phyloP scores from a whole-genome alignment of 2,113 vertebrate genomes.

The Varanus salvator region DNA sequence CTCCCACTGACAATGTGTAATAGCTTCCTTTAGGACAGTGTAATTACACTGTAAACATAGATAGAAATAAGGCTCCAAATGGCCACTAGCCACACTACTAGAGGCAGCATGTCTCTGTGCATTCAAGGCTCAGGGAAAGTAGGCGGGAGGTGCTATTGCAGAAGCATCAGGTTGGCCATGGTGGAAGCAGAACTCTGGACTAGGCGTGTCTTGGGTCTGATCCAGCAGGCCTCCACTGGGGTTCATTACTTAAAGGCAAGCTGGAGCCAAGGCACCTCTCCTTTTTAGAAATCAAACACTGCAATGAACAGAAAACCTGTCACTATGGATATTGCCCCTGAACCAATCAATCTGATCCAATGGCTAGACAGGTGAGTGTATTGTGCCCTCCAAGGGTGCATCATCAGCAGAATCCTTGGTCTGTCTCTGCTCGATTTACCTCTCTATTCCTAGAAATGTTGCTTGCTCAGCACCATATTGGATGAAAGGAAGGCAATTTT shows the following conservation, averaged over 20 bases:
- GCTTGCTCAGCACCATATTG: background rate
- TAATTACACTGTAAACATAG: background rate
- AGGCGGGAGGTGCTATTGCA: background rate
- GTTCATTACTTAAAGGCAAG: background rate
- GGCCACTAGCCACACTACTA: background rate
- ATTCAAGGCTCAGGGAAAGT: too few relatives aligned
- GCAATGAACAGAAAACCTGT: background rate
- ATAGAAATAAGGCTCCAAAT: background rate
- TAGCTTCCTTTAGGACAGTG: too few relatives aligned
- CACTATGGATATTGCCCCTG: background rate
- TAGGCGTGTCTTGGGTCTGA: background rate
- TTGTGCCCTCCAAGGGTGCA: background rate
- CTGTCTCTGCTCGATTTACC: background rate
- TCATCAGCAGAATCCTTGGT: background rate
- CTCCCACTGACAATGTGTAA: background rate
- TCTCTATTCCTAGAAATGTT: background rate
- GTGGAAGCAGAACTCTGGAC: background rate
- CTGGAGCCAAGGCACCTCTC: background rate
- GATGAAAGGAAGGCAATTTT: background rate
- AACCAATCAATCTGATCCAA: constrained; percentile 1
- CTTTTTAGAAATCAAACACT: background rate
- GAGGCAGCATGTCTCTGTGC: background rate
- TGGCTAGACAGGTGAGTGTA: constrained; percentile 23
- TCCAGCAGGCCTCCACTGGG: background rate
- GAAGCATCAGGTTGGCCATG: background rate